Percentiles rank a stretch among this genome's conserved stretches.
phyloP scores from a whole-genome alignment of 2,113 vertebrate species.

The Microtus montanus region DNA sequence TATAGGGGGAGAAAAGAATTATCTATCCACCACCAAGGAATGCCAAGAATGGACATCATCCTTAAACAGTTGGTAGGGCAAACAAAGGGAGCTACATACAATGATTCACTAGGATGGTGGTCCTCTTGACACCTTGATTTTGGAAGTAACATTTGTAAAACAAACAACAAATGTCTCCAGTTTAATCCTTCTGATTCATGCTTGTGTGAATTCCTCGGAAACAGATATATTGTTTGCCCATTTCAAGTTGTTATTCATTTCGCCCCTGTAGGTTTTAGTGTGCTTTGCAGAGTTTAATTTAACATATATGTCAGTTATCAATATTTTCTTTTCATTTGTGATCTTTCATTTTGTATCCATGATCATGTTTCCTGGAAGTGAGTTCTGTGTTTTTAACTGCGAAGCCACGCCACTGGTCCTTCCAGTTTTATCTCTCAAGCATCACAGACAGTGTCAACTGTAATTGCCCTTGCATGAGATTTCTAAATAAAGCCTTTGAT shows the following conservation, averaged over 20 bases:
- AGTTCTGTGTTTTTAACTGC: background rate
- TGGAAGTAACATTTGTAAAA: background rate
- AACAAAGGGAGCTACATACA: fast-evolving
- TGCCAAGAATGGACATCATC: background rate
- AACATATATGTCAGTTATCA: background rate
- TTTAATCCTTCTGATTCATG: background rate
- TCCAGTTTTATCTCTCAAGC: background rate
- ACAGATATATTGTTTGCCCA: background rate
- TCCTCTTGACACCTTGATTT: background rate
- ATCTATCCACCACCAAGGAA: background rate
- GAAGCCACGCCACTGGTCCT: background rate
- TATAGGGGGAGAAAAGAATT: background rate
- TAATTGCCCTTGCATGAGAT: background rate
- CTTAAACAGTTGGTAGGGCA: too few relatives aligned
- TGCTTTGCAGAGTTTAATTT: background rate
- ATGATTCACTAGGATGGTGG: too few relatives aligned
- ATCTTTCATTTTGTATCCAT: background rate
- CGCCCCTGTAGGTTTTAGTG: background rate
- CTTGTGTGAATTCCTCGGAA: background rate
- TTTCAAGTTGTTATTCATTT: background rate
- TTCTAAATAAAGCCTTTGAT: background rate
- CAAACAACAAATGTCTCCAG: background rate
- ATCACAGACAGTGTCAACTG: background rate
- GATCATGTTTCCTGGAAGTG: background rate
- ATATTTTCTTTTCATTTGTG: background rate